Evolutionary conservation across 2,888 invertebrate genomes (phyloP).

Genomic region (Steinernema carpocapsae): DNA sequence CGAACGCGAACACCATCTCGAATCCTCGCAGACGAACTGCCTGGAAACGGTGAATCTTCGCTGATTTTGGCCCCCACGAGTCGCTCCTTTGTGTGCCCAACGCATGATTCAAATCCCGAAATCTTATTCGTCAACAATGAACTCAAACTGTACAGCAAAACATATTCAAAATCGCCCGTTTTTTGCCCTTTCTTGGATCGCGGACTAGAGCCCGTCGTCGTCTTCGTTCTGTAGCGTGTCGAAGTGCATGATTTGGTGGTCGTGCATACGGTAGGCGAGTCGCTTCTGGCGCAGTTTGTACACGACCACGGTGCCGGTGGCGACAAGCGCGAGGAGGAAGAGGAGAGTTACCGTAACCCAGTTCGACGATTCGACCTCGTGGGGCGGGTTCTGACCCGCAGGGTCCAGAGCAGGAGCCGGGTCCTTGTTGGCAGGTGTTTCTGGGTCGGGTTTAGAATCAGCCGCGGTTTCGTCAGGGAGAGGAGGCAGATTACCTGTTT

Average conservation of each 20-base stretch:
- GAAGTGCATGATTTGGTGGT: constrained; percentile 28
- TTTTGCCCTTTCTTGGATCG: neutral
- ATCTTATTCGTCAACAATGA: constrained; percentile 26
- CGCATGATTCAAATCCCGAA: constrained; percentile 17
- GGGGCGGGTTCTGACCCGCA: neutral
- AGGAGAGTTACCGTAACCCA: constrained; percentile 1
- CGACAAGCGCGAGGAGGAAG: neutral
- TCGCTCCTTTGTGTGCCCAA: neutral
- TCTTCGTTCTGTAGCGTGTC: constrained; percentile 28
- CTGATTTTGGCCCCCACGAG: neutral
- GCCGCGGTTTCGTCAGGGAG: neutral
- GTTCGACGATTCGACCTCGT: constrained; percentile 9
- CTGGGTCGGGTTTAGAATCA: neutral
- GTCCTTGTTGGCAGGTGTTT: no score
- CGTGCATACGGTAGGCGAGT: constrained; percentile 1
- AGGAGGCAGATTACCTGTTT: no score
- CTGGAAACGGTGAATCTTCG: neutral
- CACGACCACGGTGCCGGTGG: neutral
- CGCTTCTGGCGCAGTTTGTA: neutral
- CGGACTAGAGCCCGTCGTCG: constrained; percentile 19
- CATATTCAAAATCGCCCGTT: constrained; percentile 2
- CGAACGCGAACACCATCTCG: neutral
- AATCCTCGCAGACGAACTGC: neutral
- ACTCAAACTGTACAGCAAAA: constrained; percentile 26
- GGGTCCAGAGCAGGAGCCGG: neutral